Conservation (phyloP, 2,113 vertebrate genomes). For the Gymnocephalus cernua region DNA sequence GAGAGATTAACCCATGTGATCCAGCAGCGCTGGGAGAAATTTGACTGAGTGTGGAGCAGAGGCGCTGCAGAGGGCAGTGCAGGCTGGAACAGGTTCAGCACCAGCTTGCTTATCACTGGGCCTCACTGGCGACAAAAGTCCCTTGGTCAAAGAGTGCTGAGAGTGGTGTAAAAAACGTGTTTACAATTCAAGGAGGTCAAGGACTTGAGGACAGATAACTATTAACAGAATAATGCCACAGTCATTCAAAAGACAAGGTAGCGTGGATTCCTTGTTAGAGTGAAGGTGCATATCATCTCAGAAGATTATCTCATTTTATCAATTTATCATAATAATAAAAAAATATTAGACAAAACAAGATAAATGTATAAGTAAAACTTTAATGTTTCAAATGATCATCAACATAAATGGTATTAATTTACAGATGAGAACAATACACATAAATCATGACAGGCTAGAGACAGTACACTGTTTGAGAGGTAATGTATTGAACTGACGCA, state of each 20-base stretch:
- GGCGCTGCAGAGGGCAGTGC: constrained; percentile 96
- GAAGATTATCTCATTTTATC: constrained; percentile 30
- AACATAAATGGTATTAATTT: neutral
- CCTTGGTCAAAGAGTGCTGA: constrained; percentile 90
- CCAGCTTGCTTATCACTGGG: constrained; percentile 95
- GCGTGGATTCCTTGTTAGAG: constrained; percentile 24
- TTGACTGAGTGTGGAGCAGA: constrained; percentile 87
- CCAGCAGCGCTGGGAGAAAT: constrained; percentile 83
- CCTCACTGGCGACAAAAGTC: constrained; percentile 93
- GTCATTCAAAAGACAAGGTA: constrained; percentile 85
- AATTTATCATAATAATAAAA: constrained; percentile 7
- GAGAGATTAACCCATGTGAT: constrained; percentile 82
- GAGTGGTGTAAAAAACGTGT: constrained; percentile 89
- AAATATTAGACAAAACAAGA: neutral
- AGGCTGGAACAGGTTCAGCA: constrained; percentile 95
- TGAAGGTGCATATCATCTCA: constrained; percentile 23
- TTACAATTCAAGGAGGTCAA: constrained; percentile 95
- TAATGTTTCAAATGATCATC: neutral
- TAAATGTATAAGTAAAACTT: neutral
- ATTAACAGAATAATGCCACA: constrained; percentile 93
- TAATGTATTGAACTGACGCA: constrained; percentile 15
- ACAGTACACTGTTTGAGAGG: neutral
- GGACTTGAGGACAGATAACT: constrained; percentile 96
- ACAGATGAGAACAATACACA: neutral
- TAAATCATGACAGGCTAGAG: neutral